Base-by-base conservation (phyloP, 1,140 invertebrate species). In the Pectinophora gossypiella region DNA sequence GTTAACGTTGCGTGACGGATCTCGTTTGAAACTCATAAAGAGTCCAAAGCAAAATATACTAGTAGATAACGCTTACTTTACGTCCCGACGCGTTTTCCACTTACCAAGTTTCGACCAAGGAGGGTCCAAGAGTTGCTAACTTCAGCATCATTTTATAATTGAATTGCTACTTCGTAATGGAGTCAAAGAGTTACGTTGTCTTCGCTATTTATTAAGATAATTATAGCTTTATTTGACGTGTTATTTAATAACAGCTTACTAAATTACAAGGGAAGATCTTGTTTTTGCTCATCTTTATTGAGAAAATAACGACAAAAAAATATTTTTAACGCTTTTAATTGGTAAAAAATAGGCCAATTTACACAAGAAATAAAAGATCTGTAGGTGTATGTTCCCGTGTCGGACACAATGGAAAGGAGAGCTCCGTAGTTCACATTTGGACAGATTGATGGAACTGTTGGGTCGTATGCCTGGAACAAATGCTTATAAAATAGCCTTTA, bases 1-100 rank as follows among this genome's bases (percentile, higher is more conserved):
- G 83, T 84, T 79, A 84, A 84, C 78, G 79, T 87, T 63, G 84
- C 84, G 84, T 87, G 84, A 87, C 81, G 81, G 75, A 82, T 84
- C 81, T 82, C 84, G 78, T 85, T 87, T 76, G 67, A 75, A 85
- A 85, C 79, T 85, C 83, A 87, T 87, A 86, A 85, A 86, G 77
- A 82, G 77, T 85, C 81, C 81, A 75, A 84, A 83, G 77, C 81
- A 85, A 85, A 86, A 85, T 85, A 82, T 78, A 76, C 71, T 72
- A 61, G 71, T 85, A 87, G 81, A 87, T 87, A 83, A 82, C 75
- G 72, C 72, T 80, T 78, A 74, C 68, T 84, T 84, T 85, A 86
- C 79, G 80, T 83, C 78, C 72, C 65, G 59, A n/a, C n/a, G 68
- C 68, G 75, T 79, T 73, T 70, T 75, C 78, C 76, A 82, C 80